A percentile compares a stretch with the other conserved stretches of the same genome.
These are phyloP conservation scores for Pyrgilauda ruficollis DNA, from an alignment of 2,113 vertebrate species.

Conservation along the genomic window DNA sequence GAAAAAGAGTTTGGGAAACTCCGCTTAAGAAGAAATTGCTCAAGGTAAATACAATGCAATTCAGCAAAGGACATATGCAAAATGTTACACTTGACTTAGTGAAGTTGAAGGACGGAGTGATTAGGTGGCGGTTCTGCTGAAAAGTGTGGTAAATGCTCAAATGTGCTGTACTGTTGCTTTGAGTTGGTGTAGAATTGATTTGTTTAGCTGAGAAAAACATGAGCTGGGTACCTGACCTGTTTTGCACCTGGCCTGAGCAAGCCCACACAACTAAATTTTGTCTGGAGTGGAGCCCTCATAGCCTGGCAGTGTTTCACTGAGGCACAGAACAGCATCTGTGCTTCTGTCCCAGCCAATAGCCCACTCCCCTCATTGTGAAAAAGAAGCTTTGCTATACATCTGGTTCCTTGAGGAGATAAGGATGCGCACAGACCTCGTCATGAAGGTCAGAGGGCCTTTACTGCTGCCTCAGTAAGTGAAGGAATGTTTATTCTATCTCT, in stretches of 20 bases:
- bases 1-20: neutral
- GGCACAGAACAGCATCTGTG: neutral
- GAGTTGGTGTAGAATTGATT: neutral
- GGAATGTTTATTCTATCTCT: neutral
- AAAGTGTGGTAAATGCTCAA: neutral
- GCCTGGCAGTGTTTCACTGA: neutral
- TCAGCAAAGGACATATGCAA: neutral
- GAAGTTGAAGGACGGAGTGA: neutral
- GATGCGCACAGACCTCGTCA: neutral
- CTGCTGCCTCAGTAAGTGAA: neutral
- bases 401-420: neutral
- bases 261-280: neutral
- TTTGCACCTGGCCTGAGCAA: neutral
- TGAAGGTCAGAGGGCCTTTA: neutral
- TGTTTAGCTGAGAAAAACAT: neutral
- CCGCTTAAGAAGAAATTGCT: neutral
- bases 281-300: neutral
- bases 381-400: neutral
- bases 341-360: neutral
- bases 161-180: neutral
- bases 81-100: neutral
- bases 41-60: neutral
- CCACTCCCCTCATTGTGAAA: neutral
- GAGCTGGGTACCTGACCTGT: neutral
- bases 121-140: neutral